These are phyloP conservation scores for Pteromalus puparum DNA, from an alignment of 1,140 invertebrate species.

Conservation along the genomic window DNA sequence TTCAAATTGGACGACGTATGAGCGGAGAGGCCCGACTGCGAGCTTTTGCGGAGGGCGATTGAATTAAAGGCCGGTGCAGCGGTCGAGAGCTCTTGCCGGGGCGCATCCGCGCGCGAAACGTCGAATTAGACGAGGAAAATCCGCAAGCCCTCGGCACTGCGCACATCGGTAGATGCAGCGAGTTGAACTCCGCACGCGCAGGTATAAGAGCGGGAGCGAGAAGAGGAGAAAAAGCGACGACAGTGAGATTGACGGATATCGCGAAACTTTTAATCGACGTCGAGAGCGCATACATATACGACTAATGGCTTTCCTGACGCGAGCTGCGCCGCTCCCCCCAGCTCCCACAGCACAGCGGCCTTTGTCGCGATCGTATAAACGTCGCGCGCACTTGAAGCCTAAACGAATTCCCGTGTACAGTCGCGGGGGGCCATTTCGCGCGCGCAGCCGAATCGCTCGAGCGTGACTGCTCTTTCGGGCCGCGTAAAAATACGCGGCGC, in stretches of 20 bases:
- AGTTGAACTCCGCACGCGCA: too few relatives aligned
- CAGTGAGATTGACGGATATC: slow-evolving; percentile 43
- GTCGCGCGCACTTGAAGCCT: slow-evolving; percentile 33
- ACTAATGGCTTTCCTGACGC: slow-evolving; percentile 32
- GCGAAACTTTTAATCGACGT: slow-evolving; percentile 46
- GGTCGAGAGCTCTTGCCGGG: too few relatives aligned
- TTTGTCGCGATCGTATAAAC: slow-evolving; percentile 30
- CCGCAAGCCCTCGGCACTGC: too few relatives aligned
- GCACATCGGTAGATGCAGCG: too few relatives aligned
- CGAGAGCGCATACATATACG: background rate
- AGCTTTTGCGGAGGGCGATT: too few relatives aligned
- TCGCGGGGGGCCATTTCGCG: slow-evolving; percentile 15
- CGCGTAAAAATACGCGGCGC: too few relatives aligned
- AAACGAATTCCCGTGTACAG: slow-evolving; percentile 48
- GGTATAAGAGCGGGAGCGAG: background rate
- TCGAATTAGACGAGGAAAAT: too few relatives aligned
- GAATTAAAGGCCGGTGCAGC: too few relatives aligned
- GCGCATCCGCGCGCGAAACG: too few relatives aligned
- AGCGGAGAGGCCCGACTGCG: too few relatives aligned
- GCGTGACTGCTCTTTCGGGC: too few relatives aligned
- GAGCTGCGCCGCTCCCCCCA: background rate
- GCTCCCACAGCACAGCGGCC: background rate
- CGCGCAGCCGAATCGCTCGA: background rate
- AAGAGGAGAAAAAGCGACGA: background rate
- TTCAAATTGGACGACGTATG: too few relatives aligned